Percentiles rank a stretch among this genome's conserved stretches.
Evolutionary conservation across 2,888 invertebrate species (phyloP).

Genomic region (Apodemia zela): DNA sequence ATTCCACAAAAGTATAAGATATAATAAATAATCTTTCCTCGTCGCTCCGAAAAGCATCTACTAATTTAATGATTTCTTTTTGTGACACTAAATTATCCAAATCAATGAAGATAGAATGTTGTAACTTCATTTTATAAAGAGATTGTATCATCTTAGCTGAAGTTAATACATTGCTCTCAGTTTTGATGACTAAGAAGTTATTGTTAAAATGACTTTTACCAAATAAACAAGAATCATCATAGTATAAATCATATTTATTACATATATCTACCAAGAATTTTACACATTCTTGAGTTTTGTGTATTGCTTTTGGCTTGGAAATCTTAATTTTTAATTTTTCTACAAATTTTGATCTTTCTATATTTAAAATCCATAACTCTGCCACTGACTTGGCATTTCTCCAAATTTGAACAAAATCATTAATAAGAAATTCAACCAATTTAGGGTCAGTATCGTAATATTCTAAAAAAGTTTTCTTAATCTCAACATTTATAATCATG

Average conservation of each 20-base stretch:
- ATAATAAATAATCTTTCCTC: not conserved
- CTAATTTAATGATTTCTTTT: conserved; percentile 8
- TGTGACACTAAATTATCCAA: conserved; percentile 7
- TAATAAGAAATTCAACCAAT: conserved; percentile 1
- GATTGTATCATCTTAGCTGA: not conserved
- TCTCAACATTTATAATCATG: not conserved
- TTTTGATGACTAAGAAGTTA: not conserved
- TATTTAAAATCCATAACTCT: not conserved
- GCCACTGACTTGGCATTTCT: not conserved
- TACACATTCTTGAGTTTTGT: conserved; percentile 7
- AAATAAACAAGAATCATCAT: conserved; percentile 1
- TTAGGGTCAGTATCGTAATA: conserved; percentile 10
- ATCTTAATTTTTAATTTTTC: not conserved
- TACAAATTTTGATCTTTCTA: conserved; percentile 5
- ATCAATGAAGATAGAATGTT: conserved; percentile 1
- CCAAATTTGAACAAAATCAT: conserved; percentile 4
- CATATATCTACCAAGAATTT: not conserved
- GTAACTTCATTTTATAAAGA: not conserved
- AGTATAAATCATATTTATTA: not conserved
- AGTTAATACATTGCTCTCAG: not conserved
- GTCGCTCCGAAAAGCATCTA: conserved; percentile 1
- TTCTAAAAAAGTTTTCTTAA: conserved; percentile 3
- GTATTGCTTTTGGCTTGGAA: not conserved
- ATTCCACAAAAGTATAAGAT: not conserved
- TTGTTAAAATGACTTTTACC: not conserved